Evolutionary conservation across 2,888 invertebrate species (phyloP), one percentile per base, ranked within the genome.

Genomic region (Synanthedon tipuliformis): DNA sequence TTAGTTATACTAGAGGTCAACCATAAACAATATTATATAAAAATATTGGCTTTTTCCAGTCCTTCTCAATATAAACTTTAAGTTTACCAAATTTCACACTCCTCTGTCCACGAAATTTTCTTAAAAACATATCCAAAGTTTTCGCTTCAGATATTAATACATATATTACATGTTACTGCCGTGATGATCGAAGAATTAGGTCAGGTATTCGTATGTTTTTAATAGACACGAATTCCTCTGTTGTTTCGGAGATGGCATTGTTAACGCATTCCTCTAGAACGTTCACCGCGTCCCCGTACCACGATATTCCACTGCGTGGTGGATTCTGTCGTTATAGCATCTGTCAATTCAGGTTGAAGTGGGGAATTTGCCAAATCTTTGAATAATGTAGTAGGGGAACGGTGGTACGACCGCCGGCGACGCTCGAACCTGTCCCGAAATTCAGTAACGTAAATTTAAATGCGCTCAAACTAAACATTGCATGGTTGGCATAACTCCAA

Each of bases 401-500:
- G 16, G 11, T 16, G 15, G 34, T 34, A 34, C 49, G 49, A 49
- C 23, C 49, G 16, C 23, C 49, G 23, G 49, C 49, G 8, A 16
- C 16, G 49, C 49, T 16, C 23, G 13, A 45, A 45, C 45, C 50
- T 61, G 60, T 64, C 61, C 63, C 59, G 65, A 69, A 73, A 73
- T 73, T 73, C 57, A 60, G 69, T 65, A 72, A 67, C 73, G 72
- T 76, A 72, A 80, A 78, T 82, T 78, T 82, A 81, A 83, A 82
- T 75, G 69, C 68, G 73, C 64, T 66, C 64, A 10, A 10, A 34
- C 34, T 71, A 74, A 78, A 79, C 72, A 78, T 62, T 74, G 69
- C 65, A 55, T 65, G 84, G 85, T 65, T 85, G 85, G 85, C 81
- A 52, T 48, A 1, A 23, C 54, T 80, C 85, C 85, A 84, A 70